A percentile compares a stretch with the other conserved stretches of the same genome.
Evolutionary conservation across 2,113 vertebrate genomes (phyloP).

Genomic region (Rutilus rutilus): DNA sequence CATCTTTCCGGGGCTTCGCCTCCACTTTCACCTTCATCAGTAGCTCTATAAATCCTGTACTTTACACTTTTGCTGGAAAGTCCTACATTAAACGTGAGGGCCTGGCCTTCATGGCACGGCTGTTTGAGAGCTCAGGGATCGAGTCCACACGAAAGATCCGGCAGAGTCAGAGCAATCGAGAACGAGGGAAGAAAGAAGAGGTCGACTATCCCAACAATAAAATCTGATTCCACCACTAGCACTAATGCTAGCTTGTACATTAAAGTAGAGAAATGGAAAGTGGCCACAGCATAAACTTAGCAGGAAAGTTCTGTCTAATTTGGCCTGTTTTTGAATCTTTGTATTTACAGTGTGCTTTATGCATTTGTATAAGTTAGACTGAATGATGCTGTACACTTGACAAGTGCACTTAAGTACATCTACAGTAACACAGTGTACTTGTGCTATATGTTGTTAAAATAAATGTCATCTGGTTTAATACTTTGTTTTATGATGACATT

Average conservation of each 20-base stretch:
- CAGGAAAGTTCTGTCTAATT: not conserved
- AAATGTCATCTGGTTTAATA: too few relatives aligned
- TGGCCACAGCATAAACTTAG: not conserved
- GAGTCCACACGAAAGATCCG: conserved; percentile 67
- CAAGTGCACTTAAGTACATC: too few relatives aligned
- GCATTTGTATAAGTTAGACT: not conserved
- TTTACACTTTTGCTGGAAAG: too few relatives aligned
- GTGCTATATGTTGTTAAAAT: too few relatives aligned
- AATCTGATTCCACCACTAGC: too few relatives aligned
- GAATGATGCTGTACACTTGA: not conserved
- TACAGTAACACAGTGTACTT: too few relatives aligned
- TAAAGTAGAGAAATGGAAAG: too few relatives aligned
- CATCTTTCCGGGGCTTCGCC: conserved; percentile 47
- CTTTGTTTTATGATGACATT: too few relatives aligned
- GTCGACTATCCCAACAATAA: conserved; percentile 16
- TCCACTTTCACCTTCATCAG: too few relatives aligned
- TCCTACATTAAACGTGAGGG: conserved; percentile 73
- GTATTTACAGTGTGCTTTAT: not conserved
- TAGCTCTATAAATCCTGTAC: conserved; percentile 39
- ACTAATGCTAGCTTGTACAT: too few relatives aligned
- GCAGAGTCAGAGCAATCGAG: conserved; percentile 69
- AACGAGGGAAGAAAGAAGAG: conserved; percentile 66
- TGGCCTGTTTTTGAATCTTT: not conserved
- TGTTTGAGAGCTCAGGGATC: conserved; percentile 69
- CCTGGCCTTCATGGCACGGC: conserved; percentile 75